A percentile compares a stretch with the other conserved stretches of the same genome.
phyloP scores from a whole-genome alignment of 2,888 invertebrate genomes.

The Boloria selene region DNA sequence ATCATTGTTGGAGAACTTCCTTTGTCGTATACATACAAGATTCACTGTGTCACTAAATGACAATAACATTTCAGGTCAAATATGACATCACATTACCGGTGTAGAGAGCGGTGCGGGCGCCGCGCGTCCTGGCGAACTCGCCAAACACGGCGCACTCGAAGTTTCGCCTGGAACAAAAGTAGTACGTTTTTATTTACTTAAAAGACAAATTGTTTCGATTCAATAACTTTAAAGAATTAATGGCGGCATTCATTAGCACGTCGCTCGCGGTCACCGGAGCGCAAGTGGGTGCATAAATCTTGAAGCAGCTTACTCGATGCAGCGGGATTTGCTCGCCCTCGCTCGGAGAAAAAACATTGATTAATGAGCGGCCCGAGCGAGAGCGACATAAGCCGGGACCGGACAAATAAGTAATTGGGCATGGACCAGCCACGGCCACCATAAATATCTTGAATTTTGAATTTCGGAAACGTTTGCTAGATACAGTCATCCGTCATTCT shows the following conservation, averaged over 20 bases:
- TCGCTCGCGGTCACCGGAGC: conserved; percentile 29
- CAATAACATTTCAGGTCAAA: too few species aligned
- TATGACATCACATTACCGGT: conserved; percentile 47
- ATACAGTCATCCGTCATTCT: conserved; percentile 26
- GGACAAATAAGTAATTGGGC: conserved; percentile 47
- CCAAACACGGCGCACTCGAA: conserved; percentile 57
- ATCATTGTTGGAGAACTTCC: too few species aligned
- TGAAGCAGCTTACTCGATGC: conserved; percentile 40
- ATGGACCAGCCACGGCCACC: conserved; percentile 41
- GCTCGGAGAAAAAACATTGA: conserved; percentile 45
- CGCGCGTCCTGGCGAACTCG: conserved; percentile 58
- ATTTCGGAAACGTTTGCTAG: conserved; percentile 24
- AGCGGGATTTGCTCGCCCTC: conserved; percentile 38
- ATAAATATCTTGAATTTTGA: conserved; percentile 41
- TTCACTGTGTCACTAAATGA: too few species aligned
- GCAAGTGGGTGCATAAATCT: conserved; percentile 43
- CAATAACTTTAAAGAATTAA: conserved; percentile 29
- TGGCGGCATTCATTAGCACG: conserved; percentile 39
- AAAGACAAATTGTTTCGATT: not conserved
- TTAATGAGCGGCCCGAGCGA: conserved; percentile 43
- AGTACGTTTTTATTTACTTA: not conserved
- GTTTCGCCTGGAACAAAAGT: conserved; percentile 55
- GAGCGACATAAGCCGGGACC: conserved; percentile 46
- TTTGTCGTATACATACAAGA: too few species aligned
- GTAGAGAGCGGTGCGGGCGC: conserved; percentile 63